Evolutionary conservation across 2,113 vertebrate genomes (phyloP), one percentile per base, ranked within the genome.

Genomic region (Lathamus discolor): DNA sequence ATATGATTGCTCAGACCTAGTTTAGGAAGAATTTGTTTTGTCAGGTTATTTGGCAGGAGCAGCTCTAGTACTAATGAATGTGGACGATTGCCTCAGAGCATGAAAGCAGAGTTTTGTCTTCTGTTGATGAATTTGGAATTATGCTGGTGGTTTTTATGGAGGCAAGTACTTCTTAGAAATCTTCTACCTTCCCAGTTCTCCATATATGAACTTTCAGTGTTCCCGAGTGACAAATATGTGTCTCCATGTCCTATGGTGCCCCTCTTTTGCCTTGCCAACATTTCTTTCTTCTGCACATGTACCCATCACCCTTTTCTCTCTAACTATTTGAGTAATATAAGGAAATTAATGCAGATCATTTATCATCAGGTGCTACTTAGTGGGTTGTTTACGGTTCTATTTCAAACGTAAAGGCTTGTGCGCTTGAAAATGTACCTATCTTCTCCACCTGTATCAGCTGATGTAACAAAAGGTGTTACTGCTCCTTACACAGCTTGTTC

Each of bases 11-110:
- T 90, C 52, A 80, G 81, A 87, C 55, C 55, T 37, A 20, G 17
- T 35, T 89, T 44, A 63, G 46, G 51, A 80, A 72, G 43, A 69
- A 39, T 62, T 83, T 76, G 3, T 93, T 94, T 93, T 69, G 39
- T 67, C 57, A 69, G 18, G 39, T 83, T 27, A 37, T 85, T 94
- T 95, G 64, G 39, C 46, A 48, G 46, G 7, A 84, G 23, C 17
- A 89, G 25, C 49, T 92, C 28, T 68, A 24, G 11, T 68, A 51
- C 3, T 72, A 67, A 68, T 33, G 43, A 59, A n/a, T 12, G 5
- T 35, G 35, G 20, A 78, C 16, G 41, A 33, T 10, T 93, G 20
- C 15, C 25, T 76, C 0, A 0, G 44, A 79, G 11, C 24, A 19
- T 39, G 29, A 88, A 89, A 46, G 9, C 14, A 73, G 64, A 91